Conservation (phyloP, 2,888 invertebrate species). For the Tenthredo amoena region DNA sequence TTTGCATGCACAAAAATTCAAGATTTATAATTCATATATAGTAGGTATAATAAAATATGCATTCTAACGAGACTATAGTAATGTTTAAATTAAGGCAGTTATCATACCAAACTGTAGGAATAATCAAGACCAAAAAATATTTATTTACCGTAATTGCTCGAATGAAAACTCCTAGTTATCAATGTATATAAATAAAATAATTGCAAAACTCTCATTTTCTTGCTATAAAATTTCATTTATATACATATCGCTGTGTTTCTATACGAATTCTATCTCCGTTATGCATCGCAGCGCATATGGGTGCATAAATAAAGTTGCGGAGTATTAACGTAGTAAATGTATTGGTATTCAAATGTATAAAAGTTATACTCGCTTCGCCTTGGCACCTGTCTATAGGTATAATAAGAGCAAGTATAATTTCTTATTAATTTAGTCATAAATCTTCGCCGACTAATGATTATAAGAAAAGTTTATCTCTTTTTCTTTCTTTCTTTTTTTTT, state of each 20-base stretch:
- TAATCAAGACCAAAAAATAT: constrained; percentile 15
- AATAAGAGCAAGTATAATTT: no score
- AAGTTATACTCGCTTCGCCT: constrained; percentile 54
- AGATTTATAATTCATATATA: constrained; percentile 18
- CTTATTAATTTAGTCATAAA: constrained; percentile 37
- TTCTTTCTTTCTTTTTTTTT: constrained; percentile 50
- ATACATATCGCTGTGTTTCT: neutral
- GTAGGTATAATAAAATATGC: constrained; percentile 29
- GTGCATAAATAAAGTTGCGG: neutral
- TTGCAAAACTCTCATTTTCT: neutral
- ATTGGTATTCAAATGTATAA: constrained; percentile 78
- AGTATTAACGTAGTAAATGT: constrained; percentile 60
- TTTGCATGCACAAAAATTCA: constrained; percentile 5
- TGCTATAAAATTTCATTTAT: neutral
- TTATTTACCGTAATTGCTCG: neutral
- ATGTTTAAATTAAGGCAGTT: constrained; percentile 17
- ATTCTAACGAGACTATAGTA: constrained; percentile 57
- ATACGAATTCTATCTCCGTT: neutral
- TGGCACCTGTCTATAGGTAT: constrained; percentile 29
- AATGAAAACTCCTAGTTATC: neutral
- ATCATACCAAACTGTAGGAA: constrained; percentile 28
- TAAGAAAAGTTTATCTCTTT: neutral
- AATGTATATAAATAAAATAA: neutral
- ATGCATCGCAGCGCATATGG: neutral
- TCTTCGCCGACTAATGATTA: neutral